Evolutionary conservation across 2,113 vertebrate species (phyloP).

Genomic region (Leptobrachium leishanense): DNA sequence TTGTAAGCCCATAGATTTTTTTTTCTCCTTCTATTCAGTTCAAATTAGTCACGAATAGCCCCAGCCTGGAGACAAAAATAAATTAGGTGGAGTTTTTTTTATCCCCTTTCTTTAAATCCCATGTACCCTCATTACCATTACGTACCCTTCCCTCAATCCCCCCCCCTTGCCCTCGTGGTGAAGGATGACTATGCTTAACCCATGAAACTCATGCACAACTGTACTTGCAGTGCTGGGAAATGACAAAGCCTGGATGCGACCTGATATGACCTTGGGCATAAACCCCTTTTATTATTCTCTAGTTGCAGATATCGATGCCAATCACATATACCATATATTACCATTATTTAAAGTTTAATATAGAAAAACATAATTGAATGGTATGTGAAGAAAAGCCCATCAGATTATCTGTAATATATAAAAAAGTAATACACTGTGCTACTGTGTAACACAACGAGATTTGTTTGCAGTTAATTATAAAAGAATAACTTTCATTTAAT

Average conservation of each 20-base stretch:
- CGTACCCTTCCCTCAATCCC: conserved; percentile 29
- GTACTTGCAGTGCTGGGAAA: conserved; percentile 14
- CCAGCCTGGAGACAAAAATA: conserved; percentile 58
- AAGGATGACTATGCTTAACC: conserved; percentile 45
- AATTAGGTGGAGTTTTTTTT: conserved; percentile 56
- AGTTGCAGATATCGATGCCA: conserved; percentile 8
- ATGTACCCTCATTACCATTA: conserved; percentile 29
- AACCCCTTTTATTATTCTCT: not conserved
- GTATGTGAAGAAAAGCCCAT: too few relatives aligned
- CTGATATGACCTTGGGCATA: conserved; percentile 31
- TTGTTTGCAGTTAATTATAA: too few relatives aligned
- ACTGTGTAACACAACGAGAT: too few relatives aligned
- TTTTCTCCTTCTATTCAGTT: conserved; percentile 59
- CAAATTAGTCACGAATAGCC: conserved; percentile 65
- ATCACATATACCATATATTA: not conserved
- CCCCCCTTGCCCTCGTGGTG: conserved; percentile 43
- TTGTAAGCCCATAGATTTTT: conserved; percentile 57
- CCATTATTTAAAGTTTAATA: too few relatives aligned
- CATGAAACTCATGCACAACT: conserved; percentile 30
- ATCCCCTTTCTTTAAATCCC: conserved; percentile 9
- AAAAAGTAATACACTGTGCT: too few relatives aligned
- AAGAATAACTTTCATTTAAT: too few relatives aligned
- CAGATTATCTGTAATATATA: too few relatives aligned
- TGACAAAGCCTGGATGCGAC: conserved; percentile 12
- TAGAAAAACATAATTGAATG: too few relatives aligned